Percentiles rank a stretch among this genome's conserved stretches.
phyloP scores from a whole-genome alignment of 2,888 invertebrate species.

The Apotomis betuletana region DNA sequence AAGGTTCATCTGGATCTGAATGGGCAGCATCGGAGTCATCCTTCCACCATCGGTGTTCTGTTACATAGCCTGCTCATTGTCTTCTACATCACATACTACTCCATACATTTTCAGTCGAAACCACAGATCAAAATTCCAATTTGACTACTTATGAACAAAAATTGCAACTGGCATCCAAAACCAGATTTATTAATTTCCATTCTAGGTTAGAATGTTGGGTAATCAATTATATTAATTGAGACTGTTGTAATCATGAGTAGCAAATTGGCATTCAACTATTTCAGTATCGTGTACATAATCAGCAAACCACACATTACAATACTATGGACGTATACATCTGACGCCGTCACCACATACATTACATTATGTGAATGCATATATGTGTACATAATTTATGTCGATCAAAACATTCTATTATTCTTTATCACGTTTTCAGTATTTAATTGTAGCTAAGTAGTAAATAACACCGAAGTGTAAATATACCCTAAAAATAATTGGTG shows the following conservation, averaged over 20 bases:
- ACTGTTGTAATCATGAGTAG: not conserved
- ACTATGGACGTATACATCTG: conserved; percentile 1
- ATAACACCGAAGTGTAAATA: not conserved
- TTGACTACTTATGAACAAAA: not conserved
- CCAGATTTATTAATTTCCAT: not conserved
- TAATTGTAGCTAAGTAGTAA: conserved; percentile 9
- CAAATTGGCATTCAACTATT: conserved; percentile 30
- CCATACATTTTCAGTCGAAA: conserved; percentile 24
- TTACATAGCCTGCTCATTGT: conserved; percentile 43
- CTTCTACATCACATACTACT: conserved; percentile 35
- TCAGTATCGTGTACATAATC: conserved; percentile 36
- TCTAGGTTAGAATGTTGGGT: too few species aligned
- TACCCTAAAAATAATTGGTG: not conserved
- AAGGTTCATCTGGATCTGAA: conserved; percentile 50
- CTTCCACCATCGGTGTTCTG: conserved; percentile 49
- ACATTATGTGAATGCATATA: conserved; percentile 33
- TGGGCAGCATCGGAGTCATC: conserved; percentile 57
- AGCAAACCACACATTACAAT: conserved; percentile 17
- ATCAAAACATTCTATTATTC: conserved; percentile 10
- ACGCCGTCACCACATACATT: conserved; percentile 25
- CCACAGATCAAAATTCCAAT: conserved; percentile 24
- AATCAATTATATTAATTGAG: not conserved
- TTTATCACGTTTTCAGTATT: conserved; percentile 9
- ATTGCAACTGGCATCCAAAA: not conserved
- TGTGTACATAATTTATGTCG: conserved; percentile 33